Evolutionary conservation across 2,113 vertebrate genomes (phyloP).

Genomic region (Poeciliopsis retropinna): DNA sequence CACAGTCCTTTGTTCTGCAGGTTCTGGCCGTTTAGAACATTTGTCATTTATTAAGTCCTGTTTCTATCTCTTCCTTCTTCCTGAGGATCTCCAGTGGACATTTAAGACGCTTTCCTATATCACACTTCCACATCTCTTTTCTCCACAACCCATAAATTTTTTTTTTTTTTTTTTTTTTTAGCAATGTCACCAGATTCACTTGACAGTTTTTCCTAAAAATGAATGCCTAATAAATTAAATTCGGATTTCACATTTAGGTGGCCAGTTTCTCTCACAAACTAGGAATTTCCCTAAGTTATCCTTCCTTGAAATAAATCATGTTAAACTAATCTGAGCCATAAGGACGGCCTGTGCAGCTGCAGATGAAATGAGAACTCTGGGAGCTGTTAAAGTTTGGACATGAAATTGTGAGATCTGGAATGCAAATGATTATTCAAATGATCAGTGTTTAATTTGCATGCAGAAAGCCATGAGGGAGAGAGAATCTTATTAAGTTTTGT

Average conservation of each 20-base stretch:
- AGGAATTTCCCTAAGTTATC: conserved; percentile 79
- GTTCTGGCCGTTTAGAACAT: conserved; percentile 73
- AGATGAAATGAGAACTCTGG: conserved; percentile 70
- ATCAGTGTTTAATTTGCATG: conserved; percentile 78
- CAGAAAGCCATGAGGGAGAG: conserved; percentile 54
- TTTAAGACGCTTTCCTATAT: conserved; percentile 46
- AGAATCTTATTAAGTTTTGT: conserved; percentile 66
- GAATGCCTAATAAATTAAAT: conserved; percentile 68
- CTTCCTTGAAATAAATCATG: conserved; percentile 75
- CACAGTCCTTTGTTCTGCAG: conserved; percentile 49
- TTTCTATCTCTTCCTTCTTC: conserved; percentile 66
- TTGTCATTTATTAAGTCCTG: conserved; percentile 72
- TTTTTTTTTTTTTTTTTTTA: background rate
- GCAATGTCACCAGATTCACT: conserved; percentile 71
- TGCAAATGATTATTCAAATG: conserved; percentile 82
- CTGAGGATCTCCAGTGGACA: conserved; percentile 57
- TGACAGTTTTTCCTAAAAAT: conserved; percentile 68
- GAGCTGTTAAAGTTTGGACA: conserved; percentile 71
- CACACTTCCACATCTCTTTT: conserved; percentile 44
- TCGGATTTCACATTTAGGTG: conserved; percentile 59
- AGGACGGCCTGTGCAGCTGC: conserved; percentile 70
- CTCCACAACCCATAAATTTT: conserved; percentile 42
- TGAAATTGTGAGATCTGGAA: conserved; percentile 74
- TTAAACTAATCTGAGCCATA: conserved; percentile 78
- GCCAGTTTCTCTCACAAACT: conserved; percentile 71